Conservation (phyloP, 1,140 invertebrate species). For the Physella acuta region DNA sequence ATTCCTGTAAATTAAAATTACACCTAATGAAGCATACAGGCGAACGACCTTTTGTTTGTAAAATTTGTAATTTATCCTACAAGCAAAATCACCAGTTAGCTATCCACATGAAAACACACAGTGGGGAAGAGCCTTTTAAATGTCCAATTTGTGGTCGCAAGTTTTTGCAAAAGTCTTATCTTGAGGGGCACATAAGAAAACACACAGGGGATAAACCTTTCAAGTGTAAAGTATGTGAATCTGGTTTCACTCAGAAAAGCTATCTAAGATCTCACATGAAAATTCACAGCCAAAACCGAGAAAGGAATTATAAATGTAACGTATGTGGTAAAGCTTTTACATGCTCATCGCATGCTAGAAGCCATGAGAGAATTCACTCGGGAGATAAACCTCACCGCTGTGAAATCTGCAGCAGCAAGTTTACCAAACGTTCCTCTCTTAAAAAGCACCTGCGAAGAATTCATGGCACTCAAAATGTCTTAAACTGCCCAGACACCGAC, state of each 20-base stretch:
- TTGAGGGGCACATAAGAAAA: constrained; percentile 25
- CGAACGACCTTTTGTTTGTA: constrained; percentile 24
- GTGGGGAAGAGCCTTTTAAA: constrained; percentile 15
- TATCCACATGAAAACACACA: constrained; percentile 28
- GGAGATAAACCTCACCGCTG: constrained; percentile 95
- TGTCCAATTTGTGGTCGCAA: constrained; percentile 22
- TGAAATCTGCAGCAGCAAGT: constrained; percentile 68
- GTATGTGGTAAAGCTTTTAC: constrained; percentile 29
- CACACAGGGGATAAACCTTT: constrained; percentile 31
- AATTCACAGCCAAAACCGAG: constrained; percentile 24
- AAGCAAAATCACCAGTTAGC: constrained; percentile 15
- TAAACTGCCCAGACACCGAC: no score
- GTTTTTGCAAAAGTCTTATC: constrained; percentile 22
- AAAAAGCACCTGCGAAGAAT: constrained; percentile 10
- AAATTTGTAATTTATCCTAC: constrained; percentile 10
- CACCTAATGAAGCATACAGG: constrained; percentile 27
- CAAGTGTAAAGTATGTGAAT: constrained; percentile 26
- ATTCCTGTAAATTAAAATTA: constrained; percentile 24
- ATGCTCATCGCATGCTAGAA: constrained; percentile 25
- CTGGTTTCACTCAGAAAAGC: constrained; percentile 23
- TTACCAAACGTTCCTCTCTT: constrained; percentile 14
- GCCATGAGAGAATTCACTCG: constrained; percentile 78
- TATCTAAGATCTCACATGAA: constrained; percentile 26
- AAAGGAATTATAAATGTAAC: constrained; percentile 29
- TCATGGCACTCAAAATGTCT: constrained; percentile 4